A percentile compares a stretch with the other conserved stretches of the same genome.
These are phyloP conservation scores for Anomalospiza imberbis DNA, from an alignment of 2,797 vertebrate species.

Conservation along the genomic window DNA sequence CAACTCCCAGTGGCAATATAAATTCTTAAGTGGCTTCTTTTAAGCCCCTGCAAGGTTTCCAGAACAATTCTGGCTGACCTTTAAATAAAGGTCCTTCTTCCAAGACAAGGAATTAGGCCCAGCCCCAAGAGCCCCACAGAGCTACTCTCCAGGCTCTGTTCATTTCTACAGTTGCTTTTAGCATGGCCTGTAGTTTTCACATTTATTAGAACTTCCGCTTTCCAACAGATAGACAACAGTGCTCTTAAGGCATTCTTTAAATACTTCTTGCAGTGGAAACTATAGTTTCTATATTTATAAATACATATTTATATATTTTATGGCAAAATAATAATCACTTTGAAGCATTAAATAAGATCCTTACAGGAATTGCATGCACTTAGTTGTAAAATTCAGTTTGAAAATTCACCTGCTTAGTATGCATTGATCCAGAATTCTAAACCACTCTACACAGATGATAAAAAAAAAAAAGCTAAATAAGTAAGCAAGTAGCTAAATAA, in stretches of 20 bases:
- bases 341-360: background rate
- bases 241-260: background rate
- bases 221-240: background rate
- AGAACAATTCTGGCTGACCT: conserved; percentile 14
- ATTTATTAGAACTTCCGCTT: background rate
- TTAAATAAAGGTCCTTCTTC: conserved; percentile 47
- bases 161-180: background rate
- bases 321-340: background rate
- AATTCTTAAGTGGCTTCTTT: conserved; percentile 7
- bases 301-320: too few relatives aligned
- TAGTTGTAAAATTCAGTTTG: background rate
- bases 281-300: background rate
- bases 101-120: background rate
- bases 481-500: background rate
- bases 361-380: background rate
- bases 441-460: background rate
- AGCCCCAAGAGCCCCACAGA: background rate
- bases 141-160: background rate
- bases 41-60: conserved; percentile 2
- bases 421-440: background rate
- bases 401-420: background rate
- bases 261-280: background rate
- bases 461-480: background rate
- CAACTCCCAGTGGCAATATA: conserved; percentile 30
- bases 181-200: background rate